A percentile compares a stretch with the other conserved stretches of the same genome.
Evolutionary conservation across 2,113 vertebrate genomes (phyloP).

Genomic region (Urocitellus parryii): DNA sequence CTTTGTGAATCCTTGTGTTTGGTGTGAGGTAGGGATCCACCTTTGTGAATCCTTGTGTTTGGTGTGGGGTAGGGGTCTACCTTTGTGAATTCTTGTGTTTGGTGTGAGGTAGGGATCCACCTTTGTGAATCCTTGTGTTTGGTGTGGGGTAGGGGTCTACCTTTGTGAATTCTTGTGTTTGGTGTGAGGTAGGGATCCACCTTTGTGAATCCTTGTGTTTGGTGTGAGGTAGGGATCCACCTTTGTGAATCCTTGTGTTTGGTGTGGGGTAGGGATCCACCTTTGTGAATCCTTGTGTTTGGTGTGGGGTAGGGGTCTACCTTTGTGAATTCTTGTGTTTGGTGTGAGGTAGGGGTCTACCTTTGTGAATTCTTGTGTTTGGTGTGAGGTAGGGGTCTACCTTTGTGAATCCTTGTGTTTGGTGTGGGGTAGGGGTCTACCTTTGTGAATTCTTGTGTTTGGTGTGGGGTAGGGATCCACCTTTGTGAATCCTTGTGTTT

Average conservation of each 20-base stretch:
- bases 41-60: neutral
- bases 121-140: neutral
- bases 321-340: too few species aligned
- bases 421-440: neutral
- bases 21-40: neutral
- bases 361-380: neutral
- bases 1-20: too few species aligned
- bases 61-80: neutral
- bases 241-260: neutral
- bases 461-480: neutral
- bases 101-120: neutral
- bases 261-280: neutral
- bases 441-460: too few species aligned
- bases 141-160: neutral
- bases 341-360: neutral
- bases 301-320: neutral
- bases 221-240: neutral
- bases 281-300: rapidly evolving
- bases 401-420: rapidly evolving
- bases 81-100: rapidly evolving
- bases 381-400: neutral
- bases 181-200: neutral
- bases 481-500: neutral
- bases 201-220: too few species aligned
- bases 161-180: rapidly evolving